These are phyloP conservation scores for Tipula confusa DNA, from an alignment of 2,888 invertebrate genomes.

Conservation along the genomic window DNA sequence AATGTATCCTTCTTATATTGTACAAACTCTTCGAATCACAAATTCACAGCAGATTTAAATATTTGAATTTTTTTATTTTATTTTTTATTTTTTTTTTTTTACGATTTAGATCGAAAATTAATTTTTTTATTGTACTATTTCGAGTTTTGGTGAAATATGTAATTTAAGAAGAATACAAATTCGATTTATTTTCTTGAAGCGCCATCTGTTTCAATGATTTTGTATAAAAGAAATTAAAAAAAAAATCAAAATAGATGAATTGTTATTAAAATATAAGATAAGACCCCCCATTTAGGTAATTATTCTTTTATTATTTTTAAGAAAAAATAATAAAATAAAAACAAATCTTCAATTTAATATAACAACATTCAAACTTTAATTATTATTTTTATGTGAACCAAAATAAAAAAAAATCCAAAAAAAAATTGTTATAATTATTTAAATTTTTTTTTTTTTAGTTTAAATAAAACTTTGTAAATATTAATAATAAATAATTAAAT, in stretches of 20 bases:
- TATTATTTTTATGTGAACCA: neutral
- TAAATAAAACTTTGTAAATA: neutral
- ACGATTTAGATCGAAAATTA: neutral
- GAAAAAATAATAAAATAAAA: neutral
- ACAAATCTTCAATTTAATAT: neutral
- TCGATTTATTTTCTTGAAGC: neutral
- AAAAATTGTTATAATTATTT: neutral
- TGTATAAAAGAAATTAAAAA: constrained; percentile 15
- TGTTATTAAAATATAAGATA: neutral
- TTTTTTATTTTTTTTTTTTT: neutral
- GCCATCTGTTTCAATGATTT: constrained; percentile 20
- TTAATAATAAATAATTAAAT: neutral
- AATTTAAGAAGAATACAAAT: neutral
- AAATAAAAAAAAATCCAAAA: neutral
- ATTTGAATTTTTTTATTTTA: neutral
- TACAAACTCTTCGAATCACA: neutral
- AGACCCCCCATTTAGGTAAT: constrained; percentile 25
- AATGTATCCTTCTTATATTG: neutral
- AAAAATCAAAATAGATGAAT: neutral
- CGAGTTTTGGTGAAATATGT: neutral
- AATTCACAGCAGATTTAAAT: neutral
- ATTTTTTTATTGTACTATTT: neutral
- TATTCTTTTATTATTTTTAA: neutral
- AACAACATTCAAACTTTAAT: neutral
- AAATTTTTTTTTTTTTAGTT: neutral